Conservation (phyloP, 2,113 vertebrate genomes). For the Prunella himalayana region DNA sequence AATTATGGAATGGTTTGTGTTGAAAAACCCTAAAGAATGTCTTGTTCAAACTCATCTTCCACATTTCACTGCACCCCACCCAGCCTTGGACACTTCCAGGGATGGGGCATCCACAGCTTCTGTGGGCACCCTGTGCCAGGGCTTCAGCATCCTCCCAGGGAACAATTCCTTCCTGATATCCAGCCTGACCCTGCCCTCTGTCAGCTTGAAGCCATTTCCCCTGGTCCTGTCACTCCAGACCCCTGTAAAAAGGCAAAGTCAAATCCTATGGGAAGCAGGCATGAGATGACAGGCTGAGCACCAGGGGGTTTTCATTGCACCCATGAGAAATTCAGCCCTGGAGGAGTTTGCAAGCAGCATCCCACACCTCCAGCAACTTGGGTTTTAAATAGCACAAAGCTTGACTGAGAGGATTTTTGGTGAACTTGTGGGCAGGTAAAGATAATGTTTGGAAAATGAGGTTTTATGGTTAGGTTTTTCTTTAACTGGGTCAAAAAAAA, state of each 20-base stretch:
- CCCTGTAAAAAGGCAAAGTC: neutral
- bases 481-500: neutral
- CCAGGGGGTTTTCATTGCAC: fast-evolving
- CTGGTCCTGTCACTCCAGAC: neutral
- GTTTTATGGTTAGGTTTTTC: neutral
- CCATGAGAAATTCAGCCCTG: fast-evolving
- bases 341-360: neutral
- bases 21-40: neutral
- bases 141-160: neutral
- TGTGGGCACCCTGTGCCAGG: neutral
- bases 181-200: neutral
- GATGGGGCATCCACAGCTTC: neutral
- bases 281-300: neutral
- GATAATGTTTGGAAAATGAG: neutral
- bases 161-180: neutral
- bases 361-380: neutral
- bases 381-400: neutral
- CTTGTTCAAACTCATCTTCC: fast-evolving
- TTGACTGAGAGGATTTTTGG: neutral
- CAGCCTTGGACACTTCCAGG: neutral
- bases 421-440: neutral
- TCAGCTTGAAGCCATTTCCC: neutral
- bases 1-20: neutral
- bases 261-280: neutral
- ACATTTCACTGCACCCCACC: neutral